These are phyloP conservation scores for Sylvietta virens DNA, from an alignment of 2,113 vertebrate genomes.

Conservation along the genomic window DNA sequence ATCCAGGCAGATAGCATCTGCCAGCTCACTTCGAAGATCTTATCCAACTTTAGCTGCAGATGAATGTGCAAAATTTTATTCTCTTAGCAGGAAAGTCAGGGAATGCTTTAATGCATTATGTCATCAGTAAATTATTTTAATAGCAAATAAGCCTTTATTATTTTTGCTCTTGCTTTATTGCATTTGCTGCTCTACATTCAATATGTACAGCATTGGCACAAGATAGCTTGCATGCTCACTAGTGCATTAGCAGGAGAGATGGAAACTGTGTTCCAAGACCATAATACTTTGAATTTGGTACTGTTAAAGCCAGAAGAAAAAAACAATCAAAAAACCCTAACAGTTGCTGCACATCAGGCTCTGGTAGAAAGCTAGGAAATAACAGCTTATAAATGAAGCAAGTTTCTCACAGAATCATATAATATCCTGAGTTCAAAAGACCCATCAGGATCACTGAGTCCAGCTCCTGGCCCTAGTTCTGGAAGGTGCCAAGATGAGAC, in stretches of 20 bases:
- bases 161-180: slow-evolving; percentile 58
- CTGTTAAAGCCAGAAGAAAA: background rate
- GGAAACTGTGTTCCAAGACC: background rate
- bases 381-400: background rate
- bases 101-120: background rate
- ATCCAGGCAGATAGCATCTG: background rate
- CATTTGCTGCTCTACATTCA: slow-evolving; percentile 56
- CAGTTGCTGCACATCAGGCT: background rate
- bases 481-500: background rate
- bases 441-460: background rate
- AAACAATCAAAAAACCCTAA: background rate
- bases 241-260: slow-evolving; percentile 18
- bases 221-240: slow-evolving; percentile 27
- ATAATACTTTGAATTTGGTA: background rate
- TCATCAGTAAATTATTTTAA: slow-evolving; percentile 24
- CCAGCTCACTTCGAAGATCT: background rate
- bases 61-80: background rate
- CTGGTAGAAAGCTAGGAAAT: background rate
- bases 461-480: background rate
- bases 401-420: background rate
- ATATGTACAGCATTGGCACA: slow-evolving; percentile 35
- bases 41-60: background rate
- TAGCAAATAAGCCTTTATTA: slow-evolving; percentile 44
- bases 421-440: background rate
- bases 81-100: background rate